Evolutionary conservation across 2,888 invertebrate species (phyloP).

Genomic region (Hemaris fuciformis): DNA sequence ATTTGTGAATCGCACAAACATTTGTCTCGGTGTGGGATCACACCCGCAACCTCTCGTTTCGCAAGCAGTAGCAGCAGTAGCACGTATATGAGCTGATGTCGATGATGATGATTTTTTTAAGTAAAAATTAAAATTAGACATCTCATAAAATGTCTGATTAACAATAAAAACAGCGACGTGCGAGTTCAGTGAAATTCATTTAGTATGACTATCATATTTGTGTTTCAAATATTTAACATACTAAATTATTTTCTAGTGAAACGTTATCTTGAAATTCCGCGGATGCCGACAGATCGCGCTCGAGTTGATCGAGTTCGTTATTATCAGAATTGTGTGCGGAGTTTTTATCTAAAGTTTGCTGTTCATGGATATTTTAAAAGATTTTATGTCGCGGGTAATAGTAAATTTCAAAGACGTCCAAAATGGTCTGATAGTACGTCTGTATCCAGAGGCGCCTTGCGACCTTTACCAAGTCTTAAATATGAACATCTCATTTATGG

Average conservation of each 20-base stretch:
- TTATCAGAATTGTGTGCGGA: conserved; percentile 35
- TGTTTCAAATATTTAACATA: conserved; percentile 57
- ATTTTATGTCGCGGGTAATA: not conserved
- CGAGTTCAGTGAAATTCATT: conserved; percentile 16
- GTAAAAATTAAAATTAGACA: not conserved
- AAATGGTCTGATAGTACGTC: too few relatives aligned
- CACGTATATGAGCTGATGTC: too few relatives aligned
- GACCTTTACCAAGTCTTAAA: too few relatives aligned
- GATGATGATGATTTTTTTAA: too few relatives aligned
- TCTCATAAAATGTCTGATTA: not conserved
- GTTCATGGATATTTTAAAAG: conserved; percentile 13
- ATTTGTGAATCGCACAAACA: too few relatives aligned
- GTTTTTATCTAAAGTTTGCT: conserved; percentile 38
- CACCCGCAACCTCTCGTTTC: too few relatives aligned
- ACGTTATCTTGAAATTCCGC: conserved; percentile 49
- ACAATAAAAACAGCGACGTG: not conserved
- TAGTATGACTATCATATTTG: conserved; percentile 53
- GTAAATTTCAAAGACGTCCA: too few relatives aligned
- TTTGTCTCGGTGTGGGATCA: too few relatives aligned
- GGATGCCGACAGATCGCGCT: conserved; percentile 26
- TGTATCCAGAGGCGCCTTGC: too few relatives aligned
- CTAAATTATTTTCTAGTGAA: conserved; percentile 38
- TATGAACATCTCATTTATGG: too few relatives aligned
- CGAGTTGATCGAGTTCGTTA: conserved; percentile 33
- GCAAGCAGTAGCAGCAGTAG: too few relatives aligned